These are phyloP conservation scores for Samia ricini DNA, from an alignment of 1,140 invertebrate species.

Conservation along the genomic window DNA sequence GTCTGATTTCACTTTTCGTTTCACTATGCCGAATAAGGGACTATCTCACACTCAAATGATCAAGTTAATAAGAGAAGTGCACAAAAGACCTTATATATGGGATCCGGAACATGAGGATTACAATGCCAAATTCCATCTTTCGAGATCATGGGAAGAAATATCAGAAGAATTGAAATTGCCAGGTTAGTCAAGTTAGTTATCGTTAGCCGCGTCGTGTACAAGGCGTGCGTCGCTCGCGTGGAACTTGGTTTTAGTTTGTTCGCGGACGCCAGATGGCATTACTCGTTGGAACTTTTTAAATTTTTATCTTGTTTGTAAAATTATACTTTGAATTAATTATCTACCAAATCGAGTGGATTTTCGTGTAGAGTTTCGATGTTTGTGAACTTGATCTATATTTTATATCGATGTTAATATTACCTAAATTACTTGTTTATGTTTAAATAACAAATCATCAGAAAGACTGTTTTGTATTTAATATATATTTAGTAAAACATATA, in stretches of 20 bases:
- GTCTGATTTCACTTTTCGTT: too few relatives aligned
- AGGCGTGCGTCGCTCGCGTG: not conserved
- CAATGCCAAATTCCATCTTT: conserved; percentile 25
- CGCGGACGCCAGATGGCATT: conserved; percentile 18
- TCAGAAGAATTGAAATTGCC: conserved; percentile 21
- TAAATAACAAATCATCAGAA: not conserved
- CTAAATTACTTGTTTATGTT: not conserved
- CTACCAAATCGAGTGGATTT: not conserved
- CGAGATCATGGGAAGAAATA: conserved; percentile 35
- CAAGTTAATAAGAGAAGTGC: conserved; percentile 36
- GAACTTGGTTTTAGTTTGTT: not conserved
- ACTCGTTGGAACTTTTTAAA: not conserved
- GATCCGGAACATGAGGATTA: conserved; percentile 32
- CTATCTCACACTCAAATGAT: conserved; percentile 14
- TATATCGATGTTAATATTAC: not conserved
- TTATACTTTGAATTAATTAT: not conserved
- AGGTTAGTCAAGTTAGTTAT: conserved; percentile 23
- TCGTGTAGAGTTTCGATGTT: not conserved
- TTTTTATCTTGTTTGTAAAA: not conserved
- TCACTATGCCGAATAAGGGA: not conserved
- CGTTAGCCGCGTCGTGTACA: not conserved
- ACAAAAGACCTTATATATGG: conserved; percentile 40
- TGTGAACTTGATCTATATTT: not conserved
- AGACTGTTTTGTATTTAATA: too few relatives aligned
- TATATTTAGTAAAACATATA: too few relatives aligned